These are phyloP conservation scores for Stigmatopora nigra DNA, from an alignment of 2,113 vertebrate species.

Conservation along the genomic window DNA sequence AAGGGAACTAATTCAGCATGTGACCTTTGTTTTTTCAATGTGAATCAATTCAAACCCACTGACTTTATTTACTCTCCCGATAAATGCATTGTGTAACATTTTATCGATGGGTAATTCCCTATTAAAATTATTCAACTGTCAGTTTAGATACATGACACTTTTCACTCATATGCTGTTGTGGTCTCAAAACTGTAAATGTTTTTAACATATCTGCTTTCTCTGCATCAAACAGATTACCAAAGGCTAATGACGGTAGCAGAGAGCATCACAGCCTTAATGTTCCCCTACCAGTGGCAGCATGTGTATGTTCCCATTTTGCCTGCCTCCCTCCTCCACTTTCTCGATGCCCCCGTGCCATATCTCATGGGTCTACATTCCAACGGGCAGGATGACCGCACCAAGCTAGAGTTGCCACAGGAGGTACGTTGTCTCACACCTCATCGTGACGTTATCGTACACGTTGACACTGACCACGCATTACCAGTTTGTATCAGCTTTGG, in stretches of 20 bases:
- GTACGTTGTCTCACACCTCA: conserved; percentile 52
- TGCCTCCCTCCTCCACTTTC: conserved; percentile 92
- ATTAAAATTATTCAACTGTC: no score
- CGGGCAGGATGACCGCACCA: conserved; percentile 88
- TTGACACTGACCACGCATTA: not conserved
- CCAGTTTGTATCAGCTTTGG: not conserved
- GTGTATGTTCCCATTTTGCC: conserved; percentile 98
- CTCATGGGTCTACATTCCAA: conserved; percentile 98
- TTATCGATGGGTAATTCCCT: not conserved
- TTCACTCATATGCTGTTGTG: not conserved
- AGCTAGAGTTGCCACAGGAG: conserved; percentile 92
- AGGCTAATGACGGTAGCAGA: conserved; percentile 94
- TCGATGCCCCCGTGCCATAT: conserved; percentile 96
- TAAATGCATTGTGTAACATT: not conserved
- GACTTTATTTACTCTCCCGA: not conserved
- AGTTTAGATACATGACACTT: not conserved
- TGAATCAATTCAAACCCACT: not conserved
- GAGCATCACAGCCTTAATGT: conserved; percentile 91
- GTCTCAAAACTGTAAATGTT: not conserved
- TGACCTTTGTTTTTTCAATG: not conserved
- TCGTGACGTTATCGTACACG: no score
- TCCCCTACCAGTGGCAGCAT: conserved; percentile 97
- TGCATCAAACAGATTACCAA: conserved; percentile 83
- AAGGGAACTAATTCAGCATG: not conserved
- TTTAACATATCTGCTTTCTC: conserved; percentile 1